Evolutionary conservation across 2,113 vertebrate species (phyloP), one percentile per base, ranked within the genome.

Genomic region (Sinosuthora webbiana): DNA sequence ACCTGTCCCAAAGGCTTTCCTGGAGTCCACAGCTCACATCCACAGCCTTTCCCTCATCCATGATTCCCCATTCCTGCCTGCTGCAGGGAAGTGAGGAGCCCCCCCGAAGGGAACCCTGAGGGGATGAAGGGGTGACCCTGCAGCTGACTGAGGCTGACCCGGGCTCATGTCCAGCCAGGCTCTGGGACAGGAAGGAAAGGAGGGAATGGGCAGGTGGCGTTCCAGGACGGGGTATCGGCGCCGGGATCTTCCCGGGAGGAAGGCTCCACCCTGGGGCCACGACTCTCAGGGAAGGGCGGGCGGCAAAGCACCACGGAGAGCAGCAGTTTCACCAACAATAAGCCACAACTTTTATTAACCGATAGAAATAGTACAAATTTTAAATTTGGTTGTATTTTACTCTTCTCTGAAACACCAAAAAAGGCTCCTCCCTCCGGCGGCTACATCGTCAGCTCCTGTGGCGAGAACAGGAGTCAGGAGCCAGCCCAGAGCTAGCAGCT

Each of bases 291-390:
- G 39, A 57, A 39, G 86, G 91, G 47, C 64, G 1, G 55, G 31
- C 56, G 94, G 90, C 60, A 47, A 59, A 28, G 41, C 78, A 65
- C 25, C 35, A 41, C 1, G 1, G 79, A 1, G 78, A 50, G 92
- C 45, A 47, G 50, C 55, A 6, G 31, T 97, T 98, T 97, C 98
- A 98, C 98, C 98, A 98, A 98, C 97, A 98, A 98, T 98, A 99
- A 99, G 98, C 98, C 99, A 98, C 98, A 98, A 98, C 98, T 99
- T 99, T 99, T 99, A 99, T 99, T 98, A 97, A 98, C 97, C 84
- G 97, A 99, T 99, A 99, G 99, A 99, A 99, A 99, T 98, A 99
- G 99, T 99, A 99, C 99, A 99, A 99, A 99, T 97, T 97, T 98
- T 97, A 98, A 98, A 98, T 96, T 98, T 98, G 98, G 98, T 97